phyloP scores from a whole-genome alignment of 1,140 invertebrate genomes.

The Megathymus violae region DNA sequence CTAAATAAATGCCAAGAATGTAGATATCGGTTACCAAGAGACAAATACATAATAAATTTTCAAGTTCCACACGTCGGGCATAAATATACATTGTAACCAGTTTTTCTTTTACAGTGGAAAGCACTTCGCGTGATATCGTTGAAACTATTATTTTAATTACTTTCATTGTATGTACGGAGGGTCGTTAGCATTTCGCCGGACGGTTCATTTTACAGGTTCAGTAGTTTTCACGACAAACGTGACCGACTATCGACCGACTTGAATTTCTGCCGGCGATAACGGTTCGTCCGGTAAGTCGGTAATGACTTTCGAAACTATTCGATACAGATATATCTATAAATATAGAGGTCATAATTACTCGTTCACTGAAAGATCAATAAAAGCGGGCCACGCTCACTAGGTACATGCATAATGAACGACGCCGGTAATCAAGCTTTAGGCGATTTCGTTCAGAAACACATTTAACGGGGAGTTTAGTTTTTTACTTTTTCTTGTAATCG shows the following conservation, averaged over 20 bases:
- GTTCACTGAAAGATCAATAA: slow-evolving; percentile 56
- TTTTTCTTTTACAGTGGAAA: slow-evolving; percentile 56
- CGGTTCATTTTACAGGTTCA: slow-evolving; percentile 52
- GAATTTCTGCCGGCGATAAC: slow-evolving; percentile 47
- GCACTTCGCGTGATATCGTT: slow-evolving; percentile 69
- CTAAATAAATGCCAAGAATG: slow-evolving; percentile 17
- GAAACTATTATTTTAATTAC: slow-evolving; percentile 80
- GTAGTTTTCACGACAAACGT: slow-evolving; percentile 56
- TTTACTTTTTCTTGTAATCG: slow-evolving; percentile 56
- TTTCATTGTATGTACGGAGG: slow-evolving; percentile 62
- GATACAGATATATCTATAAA: slow-evolving; percentile 44
- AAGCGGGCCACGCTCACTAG: slow-evolving; percentile 37
- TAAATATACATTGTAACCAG: slow-evolving; percentile 46
- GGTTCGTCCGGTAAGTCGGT: slow-evolving; percentile 46
- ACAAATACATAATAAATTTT: slow-evolving; percentile 37
- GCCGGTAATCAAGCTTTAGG: slow-evolving; percentile 50
- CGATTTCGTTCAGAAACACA: slow-evolving; percentile 52
- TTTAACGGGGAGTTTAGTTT: slow-evolving; percentile 47
- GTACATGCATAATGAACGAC: slow-evolving; percentile 49
- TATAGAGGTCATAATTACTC: slow-evolving; percentile 59
- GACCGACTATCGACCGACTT: slow-evolving; percentile 46
- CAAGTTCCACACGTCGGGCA: slow-evolving; percentile 8
- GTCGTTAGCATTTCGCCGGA: slow-evolving; percentile 64
- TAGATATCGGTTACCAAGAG: slow-evolving; percentile 41
- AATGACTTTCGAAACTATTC: slow-evolving; percentile 67